Evolutionary conservation across 2,888 invertebrate species (phyloP), one percentile per base, ranked within the genome.

Genomic region (Biston stratarius): DNA sequence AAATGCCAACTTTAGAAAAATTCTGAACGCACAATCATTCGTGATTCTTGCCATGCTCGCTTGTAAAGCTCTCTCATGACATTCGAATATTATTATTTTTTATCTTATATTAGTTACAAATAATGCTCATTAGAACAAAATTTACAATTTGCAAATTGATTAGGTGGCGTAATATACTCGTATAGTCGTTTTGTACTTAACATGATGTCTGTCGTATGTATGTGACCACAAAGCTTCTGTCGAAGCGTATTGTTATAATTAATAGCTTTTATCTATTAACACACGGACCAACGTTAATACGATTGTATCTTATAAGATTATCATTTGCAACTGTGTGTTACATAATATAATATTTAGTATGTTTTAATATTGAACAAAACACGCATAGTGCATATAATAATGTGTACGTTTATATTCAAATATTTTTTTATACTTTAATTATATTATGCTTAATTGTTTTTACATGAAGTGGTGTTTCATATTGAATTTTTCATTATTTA

Each of bases 41-140:
- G 24, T 24, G 24, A 24, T 51, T 51, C 11, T 15, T 24, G 47
- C 47, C 49, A 51, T n/a, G 45, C 6, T 45, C n/a, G n/a, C 34
- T 12, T n/a, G 11, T 8, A 5, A 36, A 24, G 24, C 10, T n/a
- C 34, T 38, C 11, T 38, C 52, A 38, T 53, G 52, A 53, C 14
- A 15, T 53, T 53, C 10, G 38, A 53, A n/a, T 12, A 10, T 51
- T 51, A 34, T 6, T 53, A 9, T n/a, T 38, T 38, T 38, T 38
- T 8, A 15, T 6, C 0, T n/a, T 49, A 49, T n/a, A 12, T 53
- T 53, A 51, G 10, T 53, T 53, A 15, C 11, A 15, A 15, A 8
- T 38, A 38, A 53, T 38, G 52, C 38, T 53, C 52, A 53, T 53
- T 53, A 53, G 52, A 53, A 10, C 52, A 38, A 53, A 36, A 5